A percentile compares a stretch with the other conserved stretches of the same genome.
Evolutionary conservation across 2,113 vertebrate species (phyloP).

Genomic region (Alaudala cheleensis): DNA sequence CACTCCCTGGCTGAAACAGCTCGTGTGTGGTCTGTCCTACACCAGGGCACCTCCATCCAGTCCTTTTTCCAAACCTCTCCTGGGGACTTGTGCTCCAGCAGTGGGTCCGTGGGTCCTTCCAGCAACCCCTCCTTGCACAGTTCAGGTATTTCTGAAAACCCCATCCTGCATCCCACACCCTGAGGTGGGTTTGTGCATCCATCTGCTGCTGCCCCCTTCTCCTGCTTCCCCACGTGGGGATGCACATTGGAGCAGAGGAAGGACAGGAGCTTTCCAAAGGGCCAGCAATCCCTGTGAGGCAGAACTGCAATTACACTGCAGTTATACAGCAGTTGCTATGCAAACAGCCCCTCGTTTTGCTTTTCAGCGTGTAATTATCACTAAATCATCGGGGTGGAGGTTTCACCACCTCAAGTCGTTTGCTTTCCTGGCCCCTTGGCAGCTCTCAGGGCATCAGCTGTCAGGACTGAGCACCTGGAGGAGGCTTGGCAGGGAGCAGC

Average conservation of each 20-base stretch:
- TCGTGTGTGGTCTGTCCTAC: neutral
- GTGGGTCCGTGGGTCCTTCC: neutral
- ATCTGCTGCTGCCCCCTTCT: neutral
- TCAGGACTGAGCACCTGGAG: neutral
- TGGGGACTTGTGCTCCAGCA: neutral
- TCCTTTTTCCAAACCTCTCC: neutral
- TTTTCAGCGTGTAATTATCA: conserved; percentile 32
- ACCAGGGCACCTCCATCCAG: neutral
- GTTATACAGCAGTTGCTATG: conserved; percentile 20
- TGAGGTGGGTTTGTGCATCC: neutral
- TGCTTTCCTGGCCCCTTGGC: neutral
- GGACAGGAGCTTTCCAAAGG: neutral
- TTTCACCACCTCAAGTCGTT: neutral
- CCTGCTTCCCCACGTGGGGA: neutral
- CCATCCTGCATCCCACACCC: neutral
- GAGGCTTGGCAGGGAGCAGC: neutral
- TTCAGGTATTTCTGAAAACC: neutral
- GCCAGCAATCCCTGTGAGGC: neutral
- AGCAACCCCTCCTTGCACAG: neutral
- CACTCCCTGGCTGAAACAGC: neutral
- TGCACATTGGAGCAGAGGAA: neutral
- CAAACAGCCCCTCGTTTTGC: neutral
- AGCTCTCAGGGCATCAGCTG: neutral
- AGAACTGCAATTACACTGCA: conserved; percentile 16
- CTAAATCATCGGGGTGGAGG: conserved; percentile 34